A percentile compares a stretch with the other conserved stretches of the same genome.
These are phyloP conservation scores for Sitodiplosis mosellana DNA, from an alignment of 1,140 invertebrate genomes.

Conservation along the genomic window DNA sequence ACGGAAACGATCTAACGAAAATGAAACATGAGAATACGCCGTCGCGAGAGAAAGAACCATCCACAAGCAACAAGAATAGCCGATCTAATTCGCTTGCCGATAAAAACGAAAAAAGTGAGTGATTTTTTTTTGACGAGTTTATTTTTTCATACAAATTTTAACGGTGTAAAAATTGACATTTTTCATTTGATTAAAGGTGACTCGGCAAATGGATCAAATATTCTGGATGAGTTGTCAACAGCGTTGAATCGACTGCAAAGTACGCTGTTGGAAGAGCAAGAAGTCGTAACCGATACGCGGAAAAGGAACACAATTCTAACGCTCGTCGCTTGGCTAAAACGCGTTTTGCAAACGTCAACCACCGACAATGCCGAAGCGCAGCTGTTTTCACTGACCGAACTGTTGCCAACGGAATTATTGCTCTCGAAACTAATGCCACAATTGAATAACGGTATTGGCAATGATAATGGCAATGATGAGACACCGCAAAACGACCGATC, in stretches of 20 bases:
- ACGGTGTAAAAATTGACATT: no score
- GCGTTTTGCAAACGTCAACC: constrained; percentile 35
- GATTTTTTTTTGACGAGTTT: no score
- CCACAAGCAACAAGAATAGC: background rate
- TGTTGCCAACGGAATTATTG: background rate
- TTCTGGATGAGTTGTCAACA: constrained; percentile 59
- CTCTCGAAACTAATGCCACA: background rate
- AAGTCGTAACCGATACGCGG: constrained; percentile 27
- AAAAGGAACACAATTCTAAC: constrained; percentile 45
- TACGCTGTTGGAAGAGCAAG: constrained; percentile 38
- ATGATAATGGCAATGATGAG: constrained; percentile 1
- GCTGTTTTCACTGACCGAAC: constrained; percentile 6
- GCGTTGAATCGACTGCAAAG: constrained; percentile 52
- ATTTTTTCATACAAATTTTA: no score
- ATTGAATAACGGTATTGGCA: constrained; percentile 2
- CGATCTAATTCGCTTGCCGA: constrained; percentile 40
- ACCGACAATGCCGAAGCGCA: constrained; percentile 11
- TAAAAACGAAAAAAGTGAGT: constrained; percentile 43
- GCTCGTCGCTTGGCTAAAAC: constrained; percentile 54
- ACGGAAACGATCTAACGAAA: constrained; percentile 16
- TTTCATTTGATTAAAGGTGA: constrained; percentile 8
- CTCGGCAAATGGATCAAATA: constrained; percentile 23
- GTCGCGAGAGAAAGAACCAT: background rate
- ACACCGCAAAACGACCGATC: constrained; percentile 10
- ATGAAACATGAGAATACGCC: background rate